Conservation (phyloP, 2,797 vertebrate species). For the Thalassophryne amazonica region DNA sequence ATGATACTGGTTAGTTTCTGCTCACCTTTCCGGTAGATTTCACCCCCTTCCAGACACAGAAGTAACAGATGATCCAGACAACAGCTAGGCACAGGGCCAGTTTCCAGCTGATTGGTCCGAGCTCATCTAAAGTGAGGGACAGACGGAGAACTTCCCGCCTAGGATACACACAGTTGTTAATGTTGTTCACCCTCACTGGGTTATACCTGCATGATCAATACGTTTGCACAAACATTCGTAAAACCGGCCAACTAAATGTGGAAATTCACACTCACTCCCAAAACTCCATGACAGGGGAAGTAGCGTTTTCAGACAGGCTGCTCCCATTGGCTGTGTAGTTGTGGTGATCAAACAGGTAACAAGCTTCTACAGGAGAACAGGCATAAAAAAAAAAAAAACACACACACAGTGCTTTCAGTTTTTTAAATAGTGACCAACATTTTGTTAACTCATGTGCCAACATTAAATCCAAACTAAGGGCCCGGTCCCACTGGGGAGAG, state of each 20-base stretch:
- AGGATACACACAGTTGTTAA: slow-evolving; percentile 17
- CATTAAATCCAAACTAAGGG: too few relatives aligned
- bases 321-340: slow-evolving; percentile 51
- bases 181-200: too few relatives aligned
- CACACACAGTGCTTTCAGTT: not conserved
- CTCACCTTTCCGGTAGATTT: slow-evolving; percentile 82
- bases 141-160: slow-evolving; percentile 72
- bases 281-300: slow-evolving; percentile 86
- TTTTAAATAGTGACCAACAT: too few relatives aligned
- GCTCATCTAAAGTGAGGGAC: slow-evolving; percentile 50
- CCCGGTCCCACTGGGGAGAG: too few relatives aligned
- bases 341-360: slow-evolving; percentile 52
- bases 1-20: not conserved
- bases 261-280: slow-evolving; percentile 83
- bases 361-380: slow-evolving; percentile 46
- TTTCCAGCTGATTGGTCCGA: slow-evolving; percentile 71
- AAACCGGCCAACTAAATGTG: too few relatives aligned
- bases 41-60: slow-evolving; percentile 80
- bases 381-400: slow-evolving; percentile 1
- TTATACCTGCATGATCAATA: not conserved
- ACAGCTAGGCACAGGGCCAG: slow-evolving; percentile 66
- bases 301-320: slow-evolving; percentile 64
- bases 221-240: not conserved
- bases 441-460: too few relatives aligned
- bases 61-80: slow-evolving; percentile 75